Evolutionary conservation across 2,888 invertebrate species (phyloP).

Genomic region (Ptilodon capucinus): DNA sequence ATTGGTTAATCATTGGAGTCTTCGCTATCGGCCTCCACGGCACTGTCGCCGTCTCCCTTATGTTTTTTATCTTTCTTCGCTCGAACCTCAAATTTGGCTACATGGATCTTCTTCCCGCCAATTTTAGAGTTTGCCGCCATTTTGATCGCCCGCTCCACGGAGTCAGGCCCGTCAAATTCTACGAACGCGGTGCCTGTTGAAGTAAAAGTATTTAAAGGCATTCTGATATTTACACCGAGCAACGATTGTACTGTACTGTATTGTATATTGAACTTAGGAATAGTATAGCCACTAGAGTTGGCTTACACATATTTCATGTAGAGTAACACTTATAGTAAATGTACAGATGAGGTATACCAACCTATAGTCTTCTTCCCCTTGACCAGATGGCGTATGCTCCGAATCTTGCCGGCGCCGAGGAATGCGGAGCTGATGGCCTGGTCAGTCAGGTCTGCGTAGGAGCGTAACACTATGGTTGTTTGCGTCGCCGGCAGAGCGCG

Average conservation of each 20-base stretch:
- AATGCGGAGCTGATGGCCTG: slow-evolving; percentile 52
- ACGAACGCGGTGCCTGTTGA: slow-evolving; percentile 65
- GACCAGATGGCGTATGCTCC: slow-evolving; percentile 52
- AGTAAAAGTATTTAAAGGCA: slow-evolving; percentile 5
- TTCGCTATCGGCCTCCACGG: slow-evolving; percentile 44
- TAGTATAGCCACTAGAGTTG: no score
- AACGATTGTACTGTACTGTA: no score
- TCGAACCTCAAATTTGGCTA: slow-evolving; percentile 48
- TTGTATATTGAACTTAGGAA: no score
- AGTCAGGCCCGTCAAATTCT: slow-evolving; percentile 62
- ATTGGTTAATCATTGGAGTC: slow-evolving; percentile 40
- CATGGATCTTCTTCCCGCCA: slow-evolving; percentile 58
- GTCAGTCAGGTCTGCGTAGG: slow-evolving; percentile 50
- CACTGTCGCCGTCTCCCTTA: slow-evolving; percentile 28
- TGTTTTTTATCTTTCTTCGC: slow-evolving; percentile 26
- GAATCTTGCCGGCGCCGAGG: slow-evolving; percentile 52
- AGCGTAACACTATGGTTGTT: slow-evolving; percentile 58
- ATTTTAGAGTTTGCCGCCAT: slow-evolving; percentile 44
- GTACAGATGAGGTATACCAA: no score
- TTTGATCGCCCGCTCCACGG: slow-evolving; percentile 54
- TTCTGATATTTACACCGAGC: no score
- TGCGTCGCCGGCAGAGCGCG: slow-evolving; percentile 47
- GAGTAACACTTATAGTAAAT: no score
- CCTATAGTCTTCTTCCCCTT: slow-evolving; percentile 63
- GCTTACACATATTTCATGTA: no score